Conservation (phyloP, 2,888 invertebrate species). For the Muschampia staudingeri region DNA sequence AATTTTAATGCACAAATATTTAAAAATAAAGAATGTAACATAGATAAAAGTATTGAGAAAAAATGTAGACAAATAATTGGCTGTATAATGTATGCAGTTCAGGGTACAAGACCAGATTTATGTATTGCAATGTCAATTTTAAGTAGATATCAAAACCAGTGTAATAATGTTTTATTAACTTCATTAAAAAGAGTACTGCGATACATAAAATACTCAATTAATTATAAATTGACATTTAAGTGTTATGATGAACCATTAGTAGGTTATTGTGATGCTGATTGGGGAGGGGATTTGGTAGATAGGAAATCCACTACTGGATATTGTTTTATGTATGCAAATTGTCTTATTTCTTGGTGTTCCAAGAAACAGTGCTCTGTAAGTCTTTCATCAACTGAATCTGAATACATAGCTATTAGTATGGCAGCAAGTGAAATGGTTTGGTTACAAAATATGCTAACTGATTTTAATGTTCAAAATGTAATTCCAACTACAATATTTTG, state of each 20-base stretch:
- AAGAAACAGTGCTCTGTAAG: constrained; percentile 67
- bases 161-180: constrained; percentile 44
- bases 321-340: constrained; percentile 67
- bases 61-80: constrained; percentile 63
- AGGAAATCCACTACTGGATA: constrained; percentile 63
- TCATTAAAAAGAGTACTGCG: constrained; percentile 54
- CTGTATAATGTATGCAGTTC: constrained; percentile 60
- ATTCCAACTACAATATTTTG: constrained; percentile 49
- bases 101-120: constrained; percentile 64
- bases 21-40: constrained; percentile 17
- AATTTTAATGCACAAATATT: constrained; percentile 60
- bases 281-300: constrained; percentile 45
- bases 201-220: constrained; percentile 40
- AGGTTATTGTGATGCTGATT: constrained; percentile 49
- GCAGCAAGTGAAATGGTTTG: constrained; percentile 54
- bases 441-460: constrained; percentile 51
- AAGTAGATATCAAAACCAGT: constrained; percentile 57
- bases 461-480: constrained; percentile 45
- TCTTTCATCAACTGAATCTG: constrained; percentile 48
- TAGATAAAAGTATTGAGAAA: constrained; percentile 55
- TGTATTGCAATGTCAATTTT: constrained; percentile 54
- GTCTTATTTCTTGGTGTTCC: constrained; percentile 71
- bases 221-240: constrained; percentile 48
- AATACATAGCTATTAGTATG: constrained; percentile 55
- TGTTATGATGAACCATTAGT: constrained; percentile 16